Percentiles rank a stretch among this genome's conserved stretches.
Conservation (phyloP, 2,113 vertebrate genomes). For the Mus spicilegus region DNA sequence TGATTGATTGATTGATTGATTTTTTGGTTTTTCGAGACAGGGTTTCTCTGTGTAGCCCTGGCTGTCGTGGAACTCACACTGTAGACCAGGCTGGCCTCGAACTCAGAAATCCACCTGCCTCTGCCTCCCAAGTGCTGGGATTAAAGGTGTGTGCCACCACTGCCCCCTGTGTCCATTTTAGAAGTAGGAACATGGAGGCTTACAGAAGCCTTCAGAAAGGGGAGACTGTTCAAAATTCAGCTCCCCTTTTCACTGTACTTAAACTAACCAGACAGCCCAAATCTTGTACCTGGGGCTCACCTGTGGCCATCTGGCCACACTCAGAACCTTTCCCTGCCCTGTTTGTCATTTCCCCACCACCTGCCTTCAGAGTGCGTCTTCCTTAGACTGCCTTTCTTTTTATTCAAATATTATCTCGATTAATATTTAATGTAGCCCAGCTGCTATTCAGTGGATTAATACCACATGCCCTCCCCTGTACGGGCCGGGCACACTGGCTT, state of each 20-base stretch:
- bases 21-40: too few species aligned
- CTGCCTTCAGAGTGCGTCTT: neutral
- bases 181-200: neutral
- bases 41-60: too few species aligned
- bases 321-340: neutral
- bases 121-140: too few species aligned
- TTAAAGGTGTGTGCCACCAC: too few species aligned
- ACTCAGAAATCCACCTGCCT: too few species aligned
- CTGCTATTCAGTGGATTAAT: conserved; percentile 62
- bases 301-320: neutral
- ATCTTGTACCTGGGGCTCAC: neutral
- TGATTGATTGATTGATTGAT: neutral
- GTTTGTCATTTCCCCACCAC: neutral
- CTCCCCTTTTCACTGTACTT: conserved; percentile 49
- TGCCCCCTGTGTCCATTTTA: neutral
- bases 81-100: too few species aligned
- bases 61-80: too few species aligned
- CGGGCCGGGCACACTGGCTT: conserved; percentile 38
- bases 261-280: conserved; percentile 36
- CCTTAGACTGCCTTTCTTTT: conserved; percentile 46
- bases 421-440: conserved; percentile 73
- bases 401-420: conserved; percentile 64
- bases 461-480: neutral
- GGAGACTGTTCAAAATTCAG: neutral
- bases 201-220: neutral